These are phyloP conservation scores for Cynodonichthys magdalenae DNA, from an alignment of 2,797 vertebrate genomes.

Conservation along the genomic window DNA sequence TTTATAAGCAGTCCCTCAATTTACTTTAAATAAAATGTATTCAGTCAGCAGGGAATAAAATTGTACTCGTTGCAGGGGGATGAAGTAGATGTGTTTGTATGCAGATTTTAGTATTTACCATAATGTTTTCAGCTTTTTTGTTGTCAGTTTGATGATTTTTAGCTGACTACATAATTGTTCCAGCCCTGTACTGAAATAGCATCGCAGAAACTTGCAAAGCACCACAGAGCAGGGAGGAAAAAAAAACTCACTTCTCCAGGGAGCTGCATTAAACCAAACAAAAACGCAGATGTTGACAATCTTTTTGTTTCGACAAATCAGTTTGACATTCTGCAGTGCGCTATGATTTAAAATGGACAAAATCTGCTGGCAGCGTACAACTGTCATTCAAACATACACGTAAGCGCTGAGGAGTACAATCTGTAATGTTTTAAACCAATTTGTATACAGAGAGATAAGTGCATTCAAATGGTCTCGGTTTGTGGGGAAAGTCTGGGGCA, in stretches of 20 bases:
- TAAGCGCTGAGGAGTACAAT: conserved; percentile 44
- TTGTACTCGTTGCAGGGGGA: conserved; percentile 26
- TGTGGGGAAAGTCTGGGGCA: conserved; percentile 1
- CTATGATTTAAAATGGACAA: conserved; percentile 51
- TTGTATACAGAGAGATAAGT: conserved; percentile 58
- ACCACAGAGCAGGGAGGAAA: not conserved
- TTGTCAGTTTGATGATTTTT: conserved; percentile 43
- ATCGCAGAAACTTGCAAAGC: conserved; percentile 43
- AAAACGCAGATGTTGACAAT: conserved; percentile 48
- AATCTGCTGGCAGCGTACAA: conserved; percentile 46
- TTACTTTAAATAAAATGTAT: conserved; percentile 28
- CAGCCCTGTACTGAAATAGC: conserved; percentile 40
- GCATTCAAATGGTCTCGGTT: conserved; percentile 33
- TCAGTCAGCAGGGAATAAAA: conserved; percentile 24
- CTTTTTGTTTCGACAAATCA: conserved; percentile 61
- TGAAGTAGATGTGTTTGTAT: conserved; percentile 24
- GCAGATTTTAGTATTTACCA: conserved; percentile 58
- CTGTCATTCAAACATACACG: conserved; percentile 54
- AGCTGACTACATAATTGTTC: conserved; percentile 37
- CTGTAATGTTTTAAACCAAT: conserved; percentile 51
- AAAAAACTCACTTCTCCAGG: conserved; percentile 35
- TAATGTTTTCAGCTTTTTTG: conserved; percentile 45
- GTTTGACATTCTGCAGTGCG: conserved; percentile 48
- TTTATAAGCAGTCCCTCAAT: conserved; percentile 19
- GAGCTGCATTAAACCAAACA: conserved; percentile 61